Percentiles rank a stretch among this genome's conserved stretches.
These are phyloP conservation scores for Phalacrocorax carbo DNA, from an alignment of 2,113 vertebrate genomes.

Conservation along the genomic window DNA sequence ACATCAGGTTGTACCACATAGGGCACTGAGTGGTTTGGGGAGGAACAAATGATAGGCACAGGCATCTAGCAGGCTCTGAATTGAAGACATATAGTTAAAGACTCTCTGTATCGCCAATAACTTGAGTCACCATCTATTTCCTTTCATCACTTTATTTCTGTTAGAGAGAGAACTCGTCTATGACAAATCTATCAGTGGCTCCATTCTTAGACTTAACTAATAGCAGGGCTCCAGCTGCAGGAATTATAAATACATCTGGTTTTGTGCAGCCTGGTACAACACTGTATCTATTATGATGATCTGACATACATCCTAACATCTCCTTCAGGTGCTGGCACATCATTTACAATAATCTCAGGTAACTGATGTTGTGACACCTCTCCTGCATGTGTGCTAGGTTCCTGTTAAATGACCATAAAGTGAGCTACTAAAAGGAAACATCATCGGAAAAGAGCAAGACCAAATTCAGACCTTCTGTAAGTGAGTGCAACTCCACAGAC, in stretches of 20 bases:
- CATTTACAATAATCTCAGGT: constrained; percentile 70
- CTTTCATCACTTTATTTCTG: constrained; percentile 45
- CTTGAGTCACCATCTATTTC: constrained; percentile 19
- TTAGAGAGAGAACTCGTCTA: constrained; percentile 48
- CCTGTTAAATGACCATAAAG: constrained; percentile 48
- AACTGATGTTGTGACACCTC: constrained; percentile 62
- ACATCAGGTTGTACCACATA: neutral
- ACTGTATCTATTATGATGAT: constrained; percentile 72
- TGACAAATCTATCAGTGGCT: constrained; percentile 55
- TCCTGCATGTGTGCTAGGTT: constrained; percentile 25
- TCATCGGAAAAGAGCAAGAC: constrained; percentile 12
- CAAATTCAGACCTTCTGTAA: constrained; percentile 49
- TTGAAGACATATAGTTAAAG: neutral
- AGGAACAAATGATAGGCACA: neutral
- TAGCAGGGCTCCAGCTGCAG: constrained; percentile 71
- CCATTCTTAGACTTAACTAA: constrained; percentile 66
- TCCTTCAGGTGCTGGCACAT: constrained; percentile 71
- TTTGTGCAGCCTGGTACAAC: constrained; percentile 68
- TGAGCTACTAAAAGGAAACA: constrained; percentile 49
- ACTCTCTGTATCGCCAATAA: neutral
- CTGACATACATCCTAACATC: constrained; percentile 69
- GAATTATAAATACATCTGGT: constrained; percentile 77
- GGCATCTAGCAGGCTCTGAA: neutral
- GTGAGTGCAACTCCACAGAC: neutral
- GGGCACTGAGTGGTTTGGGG: neutral